Evolutionary conservation across 2,888 invertebrate species (phyloP).

Genomic region (Acrobasis repandana): DNA sequence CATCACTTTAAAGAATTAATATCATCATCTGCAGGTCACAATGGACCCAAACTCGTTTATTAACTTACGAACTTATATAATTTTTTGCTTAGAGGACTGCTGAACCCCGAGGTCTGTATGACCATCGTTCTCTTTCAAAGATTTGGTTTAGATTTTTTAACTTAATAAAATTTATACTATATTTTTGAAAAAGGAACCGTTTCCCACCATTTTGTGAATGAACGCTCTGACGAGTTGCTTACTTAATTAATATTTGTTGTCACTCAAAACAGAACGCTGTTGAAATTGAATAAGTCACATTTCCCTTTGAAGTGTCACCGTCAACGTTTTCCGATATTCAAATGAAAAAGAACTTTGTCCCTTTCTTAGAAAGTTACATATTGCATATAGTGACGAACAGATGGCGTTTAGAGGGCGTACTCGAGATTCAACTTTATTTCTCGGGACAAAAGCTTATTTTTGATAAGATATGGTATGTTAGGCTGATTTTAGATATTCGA

Average conservation of each 20-base stretch:
- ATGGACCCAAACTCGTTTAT: too few species aligned
- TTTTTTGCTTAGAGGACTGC: too few species aligned
- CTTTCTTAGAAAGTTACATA: slow-evolving; percentile 15
- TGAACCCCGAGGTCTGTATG: too few species aligned
- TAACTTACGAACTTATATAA: too few species aligned
- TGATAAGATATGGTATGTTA: background rate
- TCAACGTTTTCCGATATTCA: slow-evolving; percentile 13
- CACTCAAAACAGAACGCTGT: background rate
- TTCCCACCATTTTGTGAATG: too few species aligned
- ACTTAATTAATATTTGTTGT: slow-evolving; percentile 15
- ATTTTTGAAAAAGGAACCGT: too few species aligned
- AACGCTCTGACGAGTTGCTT: too few species aligned
- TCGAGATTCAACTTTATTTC: background rate
- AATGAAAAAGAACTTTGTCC: slow-evolving; percentile 13
- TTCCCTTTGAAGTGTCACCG: slow-evolving; percentile 4
- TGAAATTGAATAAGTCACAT: background rate
- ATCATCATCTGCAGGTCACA: too few species aligned
- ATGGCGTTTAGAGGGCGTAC: background rate
- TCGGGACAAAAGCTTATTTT: background rate
- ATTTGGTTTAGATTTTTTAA: too few species aligned
- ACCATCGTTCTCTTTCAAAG: too few species aligned
- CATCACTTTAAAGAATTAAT: too few species aligned
- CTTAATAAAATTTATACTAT: too few species aligned
- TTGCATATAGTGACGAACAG: slow-evolving; percentile 12
- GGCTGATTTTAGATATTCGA: background rate